Evolutionary conservation across 1,140 invertebrate genomes (phyloP), one percentile per base, ranked within the genome.

Genomic region (Brachionus calyciflorus): DNA sequence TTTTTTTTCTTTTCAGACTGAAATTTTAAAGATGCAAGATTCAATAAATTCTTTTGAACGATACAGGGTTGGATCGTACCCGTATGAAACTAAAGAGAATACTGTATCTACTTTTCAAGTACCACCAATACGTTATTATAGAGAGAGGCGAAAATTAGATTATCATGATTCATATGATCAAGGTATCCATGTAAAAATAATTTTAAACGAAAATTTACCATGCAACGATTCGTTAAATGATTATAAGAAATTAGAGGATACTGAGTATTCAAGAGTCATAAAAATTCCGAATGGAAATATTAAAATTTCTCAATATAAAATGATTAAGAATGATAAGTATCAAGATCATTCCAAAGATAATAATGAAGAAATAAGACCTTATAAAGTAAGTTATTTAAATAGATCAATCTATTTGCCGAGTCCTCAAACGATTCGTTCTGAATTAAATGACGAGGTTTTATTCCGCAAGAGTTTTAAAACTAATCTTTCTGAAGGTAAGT

Each of bases 1-100:
- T 37, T 37, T 37, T 37, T 37, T 37, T 37, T 9, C 3, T 37
- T 37, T 37, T 37, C 3, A 37, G 3, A 37, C 9, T 37, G 33
- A 37, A 37, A 37, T 9, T 9, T 37, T 37, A 37, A 9, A 60
- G 55, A 60, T 60, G 55, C 55, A 60, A 37, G 19, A 60, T 17
- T 60, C 55, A 37, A 60, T 17, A 60, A 60, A 60, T 17, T 60
- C 55, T 60, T 60, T 60, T 37, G 55, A 60, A 21, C 28, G 55
- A 33, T 60, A 33, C 17, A 33, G 55, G 19, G 37, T 60, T 17
- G 28, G 28, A 19, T 17, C 9, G 17, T 33, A 26, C 1, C 2
- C 30, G 3, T 5, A 37, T 37, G 33, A 9, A 5, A 5, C 33
- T 9, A 37, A 37, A 9, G 33, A 37, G 4, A 3, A 37, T 5